Conservation (phyloP, 1,140 invertebrate species). For the Radopholus similis region DNA sequence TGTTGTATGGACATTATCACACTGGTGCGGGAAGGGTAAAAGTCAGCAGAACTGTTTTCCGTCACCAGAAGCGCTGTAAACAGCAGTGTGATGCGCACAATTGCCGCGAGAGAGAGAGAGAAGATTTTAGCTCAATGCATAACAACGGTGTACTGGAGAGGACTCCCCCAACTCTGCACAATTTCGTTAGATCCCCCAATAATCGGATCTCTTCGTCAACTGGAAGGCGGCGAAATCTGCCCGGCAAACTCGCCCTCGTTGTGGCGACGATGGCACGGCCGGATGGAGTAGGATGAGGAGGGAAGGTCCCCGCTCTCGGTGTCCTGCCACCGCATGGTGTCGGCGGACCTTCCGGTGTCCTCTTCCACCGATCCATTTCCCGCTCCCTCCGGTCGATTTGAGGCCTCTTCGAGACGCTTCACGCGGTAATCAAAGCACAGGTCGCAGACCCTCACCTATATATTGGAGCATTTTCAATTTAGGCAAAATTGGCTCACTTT, state of each 20-base stretch:
- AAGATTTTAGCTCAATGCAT: too few relatives aligned
- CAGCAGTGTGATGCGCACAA: too few relatives aligned
- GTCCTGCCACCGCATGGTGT: neutral
- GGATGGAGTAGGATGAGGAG: constrained; percentile 6
- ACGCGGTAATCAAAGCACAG: constrained; percentile 58
- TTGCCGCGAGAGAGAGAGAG: too few relatives aligned
- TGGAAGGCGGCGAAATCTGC: neutral
- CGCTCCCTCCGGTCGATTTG: neutral
- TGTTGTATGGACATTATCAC: too few relatives aligned
- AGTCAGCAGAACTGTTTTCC: too few relatives aligned
- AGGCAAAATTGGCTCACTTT: constrained; percentile 30
- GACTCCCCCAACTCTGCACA: too few relatives aligned
- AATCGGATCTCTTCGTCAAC: too few relatives aligned
- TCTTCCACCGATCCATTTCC: neutral
- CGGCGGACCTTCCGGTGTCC: neutral
- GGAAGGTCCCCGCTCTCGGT: neutral
- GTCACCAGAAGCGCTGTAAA: too few relatives aligned
- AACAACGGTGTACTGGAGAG: too few relatives aligned
- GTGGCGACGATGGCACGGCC: neutral
- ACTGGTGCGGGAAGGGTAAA: too few relatives aligned
- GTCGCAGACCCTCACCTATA: constrained; percentile 55
- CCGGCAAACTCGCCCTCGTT: neutral
- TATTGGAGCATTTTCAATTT: neutral
- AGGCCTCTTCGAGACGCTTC: neutral
- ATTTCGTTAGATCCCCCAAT: too few relatives aligned